Base-by-base conservation (phyloP, 2,113 vertebrate genomes). In the Corythoichthys intestinalis region DNA sequence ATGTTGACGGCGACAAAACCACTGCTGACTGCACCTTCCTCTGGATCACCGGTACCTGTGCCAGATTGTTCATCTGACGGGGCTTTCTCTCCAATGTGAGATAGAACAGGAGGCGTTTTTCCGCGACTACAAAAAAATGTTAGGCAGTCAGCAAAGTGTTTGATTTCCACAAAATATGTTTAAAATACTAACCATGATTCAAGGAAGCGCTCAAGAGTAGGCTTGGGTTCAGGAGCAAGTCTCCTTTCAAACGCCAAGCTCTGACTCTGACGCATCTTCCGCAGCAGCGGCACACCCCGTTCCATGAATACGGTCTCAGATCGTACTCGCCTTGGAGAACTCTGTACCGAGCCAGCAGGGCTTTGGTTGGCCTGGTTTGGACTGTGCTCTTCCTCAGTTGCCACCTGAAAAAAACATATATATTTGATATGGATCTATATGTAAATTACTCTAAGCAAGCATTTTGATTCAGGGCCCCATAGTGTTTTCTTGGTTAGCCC, bases 181-280 rank as follows among this genome's bases (percentile, higher is more conserved):
- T 13, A 39, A 37, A 7, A 14, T 57, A 89, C 90, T 88, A 37
- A 99, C 97, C 95, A 98, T 60, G 93, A 92, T 79, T 97, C 96
- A 38, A 99, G 91, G 88, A 99, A 97, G 83, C 96, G 96, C 67
- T 98, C 95, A 0, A 96, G 90, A 77, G 95, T 95, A 15, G 96
- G 96, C 80, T 98, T 99, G 73, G 97, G 91, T 78, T 99, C 97
- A n/a, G 98, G 87, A 0, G 90, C 94, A n/a, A 98, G 88, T 39
- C 92, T 94, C 79, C 95, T 98, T 84, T 99, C 97, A 70, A 99
- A 90, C 14, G 96, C 96, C 88, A 98, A 93, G 87, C 96, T 99
- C 83, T 97, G 95, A 70, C 98, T 97, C 70, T 96, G 95, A 65
- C 95, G 94, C 49, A 99, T 89, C 80, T 96, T 95, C 1, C 96